A percentile compares a stretch with the other conserved stretches of the same genome.
Conservation (phyloP, 2,113 vertebrate genomes). For the Rhegmatorhina hoffmannsi region DNA sequence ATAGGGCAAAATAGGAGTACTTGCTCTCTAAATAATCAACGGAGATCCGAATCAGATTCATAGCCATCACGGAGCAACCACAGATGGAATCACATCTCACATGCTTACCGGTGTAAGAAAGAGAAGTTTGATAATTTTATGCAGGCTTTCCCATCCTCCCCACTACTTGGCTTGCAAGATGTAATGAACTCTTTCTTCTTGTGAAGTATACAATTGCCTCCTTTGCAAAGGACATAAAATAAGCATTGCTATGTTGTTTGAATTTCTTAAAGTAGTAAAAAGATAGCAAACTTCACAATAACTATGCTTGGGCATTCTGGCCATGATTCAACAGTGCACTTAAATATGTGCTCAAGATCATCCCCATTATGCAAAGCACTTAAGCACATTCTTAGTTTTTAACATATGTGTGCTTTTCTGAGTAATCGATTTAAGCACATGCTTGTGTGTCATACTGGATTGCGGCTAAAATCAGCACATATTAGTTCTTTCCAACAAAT, state of each 20-base stretch:
- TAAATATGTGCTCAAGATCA: constrained; percentile 57
- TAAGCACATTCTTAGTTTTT: constrained; percentile 68
- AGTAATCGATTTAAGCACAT: constrained; percentile 62
- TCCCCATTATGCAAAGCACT: constrained; percentile 60
- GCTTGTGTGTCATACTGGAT: constrained; percentile 55
- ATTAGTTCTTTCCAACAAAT: constrained; percentile 62
- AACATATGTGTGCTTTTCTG: constrained; percentile 45
- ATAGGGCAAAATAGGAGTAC: not conserved
- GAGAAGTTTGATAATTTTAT: constrained; percentile 18
- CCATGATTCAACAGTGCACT: constrained; percentile 52
- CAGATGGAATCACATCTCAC: not conserved
- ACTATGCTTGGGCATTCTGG: constrained; percentile 38
- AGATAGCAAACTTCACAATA: constrained; percentile 50
- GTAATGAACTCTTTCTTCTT: constrained; percentile 11
- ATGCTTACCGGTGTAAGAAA: not conserved
- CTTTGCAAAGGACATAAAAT: constrained; percentile 40
- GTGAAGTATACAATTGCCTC: constrained; percentile 26
- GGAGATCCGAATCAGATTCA: constrained; percentile 5
- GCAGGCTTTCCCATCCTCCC: constrained; percentile 32
- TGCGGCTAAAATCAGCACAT: constrained; percentile 62
- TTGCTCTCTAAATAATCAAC: not conserved
- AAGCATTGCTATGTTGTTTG: constrained; percentile 45
- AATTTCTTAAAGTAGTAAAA: constrained; percentile 51
- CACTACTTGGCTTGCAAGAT: constrained; percentile 33
- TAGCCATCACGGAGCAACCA: not conserved